phyloP scores from a whole-genome alignment of 2,113 vertebrate species.

The Tenrec ecaudatus region DNA sequence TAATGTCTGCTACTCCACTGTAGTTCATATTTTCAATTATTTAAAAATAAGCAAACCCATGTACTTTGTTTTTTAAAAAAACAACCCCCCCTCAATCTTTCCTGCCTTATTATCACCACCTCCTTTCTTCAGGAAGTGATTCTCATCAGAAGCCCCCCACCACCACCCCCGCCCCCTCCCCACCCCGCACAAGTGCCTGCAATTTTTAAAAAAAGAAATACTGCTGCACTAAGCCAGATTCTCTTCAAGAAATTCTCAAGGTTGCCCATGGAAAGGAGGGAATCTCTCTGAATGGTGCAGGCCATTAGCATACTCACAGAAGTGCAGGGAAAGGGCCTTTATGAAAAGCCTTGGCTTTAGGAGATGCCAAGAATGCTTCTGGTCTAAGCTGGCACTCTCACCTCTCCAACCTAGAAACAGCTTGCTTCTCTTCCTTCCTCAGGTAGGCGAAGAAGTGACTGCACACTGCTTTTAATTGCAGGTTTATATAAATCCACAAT shows the following conservation, averaged over 20 bases:
- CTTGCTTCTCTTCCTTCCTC: slow-evolving; percentile 4
- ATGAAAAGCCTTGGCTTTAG: neutral
- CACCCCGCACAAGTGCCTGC: neutral
- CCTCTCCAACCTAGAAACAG: slow-evolving; percentile 18
- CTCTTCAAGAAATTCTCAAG: neutral
- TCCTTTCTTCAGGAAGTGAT: neutral
- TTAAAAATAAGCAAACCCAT: neutral
- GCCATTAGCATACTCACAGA: neutral
- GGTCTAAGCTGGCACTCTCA: slow-evolving; percentile 21
- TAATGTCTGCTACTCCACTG: neutral
- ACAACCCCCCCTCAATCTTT: neutral
- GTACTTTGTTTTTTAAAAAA: too few relatives aligned
- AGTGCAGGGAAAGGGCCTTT: neutral
- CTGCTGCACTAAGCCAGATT: neutral
- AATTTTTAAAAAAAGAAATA: neutral
- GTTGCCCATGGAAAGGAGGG: neutral
- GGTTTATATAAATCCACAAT: slow-evolving; percentile 31
- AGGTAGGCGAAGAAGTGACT: slow-evolving; percentile 41
- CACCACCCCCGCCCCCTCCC: too few relatives aligned
- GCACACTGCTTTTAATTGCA: slow-evolving; percentile 49
- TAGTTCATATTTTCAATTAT: too few relatives aligned
- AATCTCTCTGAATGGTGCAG: neutral
- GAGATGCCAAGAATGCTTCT: neutral
- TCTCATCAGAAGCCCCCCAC: too few relatives aligned
- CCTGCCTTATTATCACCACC: too few relatives aligned